Evolutionary conservation across 2,888 invertebrate species (phyloP), one percentile per base, ranked within the genome.

Genomic region (Pammene aurita): DNA sequence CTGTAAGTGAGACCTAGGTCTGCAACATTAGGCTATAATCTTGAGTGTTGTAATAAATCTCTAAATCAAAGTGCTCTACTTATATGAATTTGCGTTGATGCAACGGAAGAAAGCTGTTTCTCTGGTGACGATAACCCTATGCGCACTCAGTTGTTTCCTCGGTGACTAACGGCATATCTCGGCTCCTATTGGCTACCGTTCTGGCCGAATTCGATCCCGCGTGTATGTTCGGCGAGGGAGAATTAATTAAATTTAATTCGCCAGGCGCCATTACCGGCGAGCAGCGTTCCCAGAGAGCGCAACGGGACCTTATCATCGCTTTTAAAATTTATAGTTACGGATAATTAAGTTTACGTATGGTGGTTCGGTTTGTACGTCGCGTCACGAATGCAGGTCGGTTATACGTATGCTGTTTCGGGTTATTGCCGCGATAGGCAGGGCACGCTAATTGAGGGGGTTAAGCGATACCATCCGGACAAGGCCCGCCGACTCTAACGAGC

Each of bases 251-350:
- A 85, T 82, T 84, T 83, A 87, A 86, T 85, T 84, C 81, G 80
- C 79, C 78, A 84, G 77, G 81, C 82, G 79, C 85, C 84, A 88
- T 89, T 87, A 88, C 77, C 75, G 77, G 75, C 78, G 76, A 74
- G 77, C 78, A 74, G 75, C 80, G 81, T 82, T 83, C 79, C 74
- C 82, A 79, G 80, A 77, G 79, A 79, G 75, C 78, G 78, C 73
- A 86, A 89, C 90, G 89, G 91, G 85, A 88, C 87, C 86, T 89
- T 90, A 89, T 89, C 89, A 84, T 81, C 75, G 86, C 81, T 83
- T 85, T 87, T 86, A 85, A 89, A 90, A 89, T 90, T 87, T 90
- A 89, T 90, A 84, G 87, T 84, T 86, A 85, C 86, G 84, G 83
- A 86, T 90, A 91, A 90, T 90, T 91, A 90, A 88, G 84, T 85